phyloP scores from a whole-genome alignment of 2,113 vertebrate species.

The Noctilio leporinus region DNA sequence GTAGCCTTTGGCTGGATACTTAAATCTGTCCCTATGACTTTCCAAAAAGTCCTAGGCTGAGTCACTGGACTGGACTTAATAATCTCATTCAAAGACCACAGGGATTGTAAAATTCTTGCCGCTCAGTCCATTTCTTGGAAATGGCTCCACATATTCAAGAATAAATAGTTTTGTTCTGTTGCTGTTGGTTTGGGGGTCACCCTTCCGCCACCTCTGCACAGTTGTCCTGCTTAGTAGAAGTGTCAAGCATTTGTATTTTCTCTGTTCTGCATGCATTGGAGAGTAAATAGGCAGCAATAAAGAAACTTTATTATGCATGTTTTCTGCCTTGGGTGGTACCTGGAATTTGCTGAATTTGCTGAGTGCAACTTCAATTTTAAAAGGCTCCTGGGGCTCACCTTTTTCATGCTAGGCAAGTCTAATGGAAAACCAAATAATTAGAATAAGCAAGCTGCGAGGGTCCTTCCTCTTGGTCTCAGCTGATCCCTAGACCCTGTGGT shows the following conservation, averaged over 20 bases:
- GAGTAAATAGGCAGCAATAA: slow-evolving; percentile 30
- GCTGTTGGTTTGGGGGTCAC: slow-evolving; percentile 2
- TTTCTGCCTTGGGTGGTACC: slow-evolving; percentile 50
- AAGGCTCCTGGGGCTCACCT: slow-evolving; percentile 37
- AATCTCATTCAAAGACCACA: slow-evolving; percentile 37
- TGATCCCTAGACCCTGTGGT: neutral
- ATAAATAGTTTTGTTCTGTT: neutral
- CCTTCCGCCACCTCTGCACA: neutral
- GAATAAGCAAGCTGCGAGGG: neutral
- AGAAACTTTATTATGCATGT: slow-evolving; percentile 24
- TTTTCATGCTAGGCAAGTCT: slow-evolving; percentile 20
- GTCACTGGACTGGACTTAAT: slow-evolving; percentile 29
- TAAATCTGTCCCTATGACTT: slow-evolving; percentile 11
- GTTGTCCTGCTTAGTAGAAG: neutral
- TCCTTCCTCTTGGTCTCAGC: neutral
- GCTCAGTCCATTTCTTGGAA: slow-evolving; percentile 51
- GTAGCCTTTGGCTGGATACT: slow-evolving; percentile 56
- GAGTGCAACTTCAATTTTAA: slow-evolving; percentile 51
- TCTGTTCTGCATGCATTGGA: neutral
- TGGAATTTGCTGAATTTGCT: slow-evolving; percentile 56
- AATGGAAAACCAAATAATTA: slow-evolving; percentile 42
- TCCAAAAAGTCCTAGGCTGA: slow-evolving; percentile 53
- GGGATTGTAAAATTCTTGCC: slow-evolving; percentile 48
- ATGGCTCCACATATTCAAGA: slow-evolving; percentile 15
- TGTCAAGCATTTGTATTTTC: slow-evolving; percentile 25